Base-by-base conservation (phyloP, 1,140 invertebrate genomes). In the Pemphigus obesinymphae region DNA sequence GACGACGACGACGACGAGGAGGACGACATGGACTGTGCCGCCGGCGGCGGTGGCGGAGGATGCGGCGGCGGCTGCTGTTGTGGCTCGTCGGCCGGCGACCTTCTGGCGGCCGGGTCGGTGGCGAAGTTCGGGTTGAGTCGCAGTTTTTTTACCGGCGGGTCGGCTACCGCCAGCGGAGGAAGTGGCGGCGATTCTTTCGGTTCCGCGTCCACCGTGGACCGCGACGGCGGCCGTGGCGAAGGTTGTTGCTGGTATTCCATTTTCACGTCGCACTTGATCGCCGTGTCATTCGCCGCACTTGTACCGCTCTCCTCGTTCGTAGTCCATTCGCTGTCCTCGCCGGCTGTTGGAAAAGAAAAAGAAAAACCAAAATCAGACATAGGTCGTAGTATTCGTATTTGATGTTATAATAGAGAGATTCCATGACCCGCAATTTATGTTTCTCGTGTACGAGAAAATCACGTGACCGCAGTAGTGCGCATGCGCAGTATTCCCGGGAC, bases 261-360 rank as follows among this genome's bases (percentile, higher is more conserved):
- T n/a, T 80, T 63, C 13, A 29, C 37, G 37, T 43, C 73, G 34
- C 76, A 45, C 31, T 61, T 63, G 20, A 2, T n/a, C 26, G 55
- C 6, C 26, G 17, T 26, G 17, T 80, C 34, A 7, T 10, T 10
- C 55, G 13, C n/a, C 53, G 7, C 26, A 3, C 8, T 11, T 11
- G 43, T 13, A 45, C 31, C 31, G 34, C 17, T 34, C 4, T 43
- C 55, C 26, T 80, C 76, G 10, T 63, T 58, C 1, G 53, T 61
- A 2, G 40, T 29, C 76, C 76, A 80, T 80, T 80, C 76, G 23
- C 15, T 80, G 55, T 80, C 76, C 26, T 80, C 76, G n/a, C 76
- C 76, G 17, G 76, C 76, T 80, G 37, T 40, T 0, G 15, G n/a
- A 26, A 37, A 40, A 34, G 0, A 50, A 29, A 50, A 15, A 58